Conservation (phyloP, 1,140 invertebrate species). For the Drosophila lini region DNA sequence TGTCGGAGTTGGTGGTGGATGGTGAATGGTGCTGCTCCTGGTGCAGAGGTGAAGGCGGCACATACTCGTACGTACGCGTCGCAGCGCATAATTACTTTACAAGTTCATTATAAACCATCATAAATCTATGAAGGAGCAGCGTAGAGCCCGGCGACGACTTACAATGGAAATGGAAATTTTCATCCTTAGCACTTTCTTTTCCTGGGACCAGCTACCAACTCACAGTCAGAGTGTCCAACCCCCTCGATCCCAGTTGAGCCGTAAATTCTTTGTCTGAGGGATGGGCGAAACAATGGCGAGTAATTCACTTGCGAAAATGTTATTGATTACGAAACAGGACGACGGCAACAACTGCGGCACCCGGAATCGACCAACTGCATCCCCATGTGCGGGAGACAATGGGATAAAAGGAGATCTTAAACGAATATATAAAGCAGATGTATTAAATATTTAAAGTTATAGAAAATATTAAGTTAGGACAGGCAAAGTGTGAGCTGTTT, state of each 20-base stretch:
- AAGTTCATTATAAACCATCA: constrained; percentile 84
- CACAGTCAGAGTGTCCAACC: neutral
- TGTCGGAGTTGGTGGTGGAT: constrained; percentile 28
- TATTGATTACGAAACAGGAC: constrained; percentile 77
- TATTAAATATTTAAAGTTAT: neutral
- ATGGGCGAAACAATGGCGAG: constrained; percentile 70
- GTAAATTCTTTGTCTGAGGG: constrained; percentile 48
- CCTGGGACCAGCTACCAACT: neutral
- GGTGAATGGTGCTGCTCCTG: constrained; percentile 17
- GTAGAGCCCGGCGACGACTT: constrained; percentile 27
- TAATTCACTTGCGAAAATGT: constrained; percentile 83
- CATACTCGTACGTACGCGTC: constrained; percentile 63
- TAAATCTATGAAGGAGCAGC: constrained; percentile 74
- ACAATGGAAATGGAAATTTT: constrained; percentile 64
- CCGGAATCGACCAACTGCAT: constrained; percentile 41
- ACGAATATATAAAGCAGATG: neutral
- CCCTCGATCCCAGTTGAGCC: constrained; percentile 17
- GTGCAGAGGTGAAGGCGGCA: constrained; percentile 44
- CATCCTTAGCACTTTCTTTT: constrained; percentile 68
- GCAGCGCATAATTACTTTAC: constrained; percentile 84
- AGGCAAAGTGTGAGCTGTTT: too few relatives aligned
- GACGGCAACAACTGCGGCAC: constrained; percentile 55
- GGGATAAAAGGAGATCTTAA: neutral
- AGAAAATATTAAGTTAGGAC: neutral
- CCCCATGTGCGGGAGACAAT: constrained; percentile 31